A percentile compares a stretch with the other conserved stretches of the same genome.
phyloP scores from a whole-genome alignment of 2,113 vertebrate genomes.

The Centrocercus urophasianus region DNA sequence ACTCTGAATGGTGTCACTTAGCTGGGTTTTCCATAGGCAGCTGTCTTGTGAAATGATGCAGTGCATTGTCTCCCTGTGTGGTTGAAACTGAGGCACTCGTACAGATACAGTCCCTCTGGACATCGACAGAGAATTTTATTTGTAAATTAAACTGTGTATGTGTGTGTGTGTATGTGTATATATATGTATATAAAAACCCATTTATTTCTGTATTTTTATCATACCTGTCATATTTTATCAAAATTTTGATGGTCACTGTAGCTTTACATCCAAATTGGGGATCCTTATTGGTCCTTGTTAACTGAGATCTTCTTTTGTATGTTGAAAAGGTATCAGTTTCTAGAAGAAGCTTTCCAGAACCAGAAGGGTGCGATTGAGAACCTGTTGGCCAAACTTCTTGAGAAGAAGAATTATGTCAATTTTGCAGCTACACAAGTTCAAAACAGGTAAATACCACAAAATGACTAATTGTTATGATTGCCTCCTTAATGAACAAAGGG shows the following conservation, averaged over 20 bases:
- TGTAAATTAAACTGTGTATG: rapidly evolving
- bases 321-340: slow-evolving; percentile 92
- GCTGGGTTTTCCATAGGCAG: background rate
- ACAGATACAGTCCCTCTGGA: background rate
- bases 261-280: background rate
- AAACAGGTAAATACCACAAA: slow-evolving; percentile 84
- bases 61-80: background rate
- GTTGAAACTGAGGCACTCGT: background rate
- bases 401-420: slow-evolving; percentile 97
- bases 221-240: rapidly evolving
- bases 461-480: background rate
- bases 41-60: rapidly evolving
- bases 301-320: slow-evolving; percentile 1
- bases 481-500: background rate
- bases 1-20: background rate
- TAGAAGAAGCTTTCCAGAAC: slow-evolving; percentile 98
- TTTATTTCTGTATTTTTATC: background rate
- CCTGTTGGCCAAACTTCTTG: slow-evolving; percentile 92
- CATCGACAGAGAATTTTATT: background rate
- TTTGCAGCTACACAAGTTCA: slow-evolving; percentile 95
- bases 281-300: background rate
- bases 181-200: background rate
- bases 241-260: background rate
- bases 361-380: slow-evolving; percentile 96
- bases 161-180: background rate